phyloP scores from a whole-genome alignment of 2,113 vertebrate genomes.

The Poeciliopsis retropinna region DNA sequence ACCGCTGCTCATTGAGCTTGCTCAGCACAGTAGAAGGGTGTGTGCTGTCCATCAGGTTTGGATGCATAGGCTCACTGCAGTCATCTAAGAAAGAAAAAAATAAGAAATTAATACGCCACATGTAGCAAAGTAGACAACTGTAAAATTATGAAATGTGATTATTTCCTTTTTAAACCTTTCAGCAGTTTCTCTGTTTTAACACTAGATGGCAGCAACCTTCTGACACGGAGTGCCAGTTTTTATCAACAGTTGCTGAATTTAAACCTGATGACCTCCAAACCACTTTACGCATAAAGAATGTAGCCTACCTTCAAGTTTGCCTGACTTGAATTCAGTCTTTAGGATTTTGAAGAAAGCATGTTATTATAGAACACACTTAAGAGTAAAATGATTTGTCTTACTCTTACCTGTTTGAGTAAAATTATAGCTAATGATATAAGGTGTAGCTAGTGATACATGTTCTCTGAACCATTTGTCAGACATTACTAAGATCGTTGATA shows the following conservation, averaged over 20 bases:
- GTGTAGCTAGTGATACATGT: no score
- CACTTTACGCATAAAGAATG: not conserved
- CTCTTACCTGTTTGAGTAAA: no score
- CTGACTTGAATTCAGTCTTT: not conserved
- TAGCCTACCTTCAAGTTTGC: not conserved
- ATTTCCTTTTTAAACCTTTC: slow-evolving; percentile 3
- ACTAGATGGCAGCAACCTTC: slow-evolving; percentile 79
- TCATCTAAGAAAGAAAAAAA: slow-evolving; percentile 82
- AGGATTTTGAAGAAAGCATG: not conserved
- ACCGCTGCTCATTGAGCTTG: slow-evolving; percentile 94
- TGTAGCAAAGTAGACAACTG: not conserved
- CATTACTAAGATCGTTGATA: not conserved
- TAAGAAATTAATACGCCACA: slow-evolving; percentile 10
- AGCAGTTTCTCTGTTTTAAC: slow-evolving; percentile 38
- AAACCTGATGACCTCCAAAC: slow-evolving; percentile 7
- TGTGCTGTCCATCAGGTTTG: slow-evolving; percentile 89
- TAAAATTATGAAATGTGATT: not conserved
- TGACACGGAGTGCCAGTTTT: slow-evolving; percentile 15
- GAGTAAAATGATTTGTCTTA: no score
- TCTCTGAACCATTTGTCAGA: not conserved
- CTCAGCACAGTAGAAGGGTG: slow-evolving; percentile 91
- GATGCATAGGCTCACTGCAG: slow-evolving; percentile 86
- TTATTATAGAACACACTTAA: not conserved
- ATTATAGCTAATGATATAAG: no score
- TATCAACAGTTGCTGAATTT: slow-evolving; percentile 5